Percentiles rank a stretch among this genome's conserved stretches.
Evolutionary conservation across 2,797 vertebrate genomes (phyloP).

Genomic region (Melanotaenia parkinsoni): DNA sequence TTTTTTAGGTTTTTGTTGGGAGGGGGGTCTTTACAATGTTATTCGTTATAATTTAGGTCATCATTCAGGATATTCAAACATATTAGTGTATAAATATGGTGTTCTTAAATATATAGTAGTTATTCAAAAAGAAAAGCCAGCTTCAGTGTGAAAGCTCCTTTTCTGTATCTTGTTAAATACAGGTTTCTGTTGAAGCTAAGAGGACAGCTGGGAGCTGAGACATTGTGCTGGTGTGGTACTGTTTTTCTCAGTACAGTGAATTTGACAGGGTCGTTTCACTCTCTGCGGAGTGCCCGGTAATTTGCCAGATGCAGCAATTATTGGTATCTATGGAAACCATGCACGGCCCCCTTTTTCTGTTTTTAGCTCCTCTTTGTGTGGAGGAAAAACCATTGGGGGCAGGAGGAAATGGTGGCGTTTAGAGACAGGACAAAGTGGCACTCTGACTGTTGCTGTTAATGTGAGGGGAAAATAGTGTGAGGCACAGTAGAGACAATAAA

Average conservation of each 20-base stretch:
- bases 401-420: constrained; percentile 61
- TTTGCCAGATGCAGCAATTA: constrained; percentile 85
- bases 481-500: constrained; percentile 21
- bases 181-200: constrained; percentile 25
- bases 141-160: not conserved
- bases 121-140: constrained; percentile 1
- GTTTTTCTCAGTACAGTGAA: constrained; percentile 62
- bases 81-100: constrained; percentile 22
- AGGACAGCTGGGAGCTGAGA: constrained; percentile 40
- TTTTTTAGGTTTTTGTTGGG: too few relatives aligned
- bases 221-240: constrained; percentile 17
- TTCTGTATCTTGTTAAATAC: constrained; percentile 37
- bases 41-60: not conserved
- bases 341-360: constrained; percentile 62
- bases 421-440: constrained; percentile 63
- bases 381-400: constrained; percentile 61
- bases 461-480: constrained; percentile 15
- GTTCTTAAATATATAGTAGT: constrained; percentile 3
- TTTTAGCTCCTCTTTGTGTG: constrained; percentile 75
- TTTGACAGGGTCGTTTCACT: constrained; percentile 69
- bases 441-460: constrained; percentile 65
- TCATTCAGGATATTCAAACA: constrained; percentile 37
- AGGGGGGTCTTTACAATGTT: not conserved
- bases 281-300: constrained; percentile 77
- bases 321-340: constrained; percentile 84